A percentile compares a stretch with the other conserved stretches of the same genome.
Conservation (phyloP, 2,888 invertebrate genomes). For the Plagodis dolabraria region DNA sequence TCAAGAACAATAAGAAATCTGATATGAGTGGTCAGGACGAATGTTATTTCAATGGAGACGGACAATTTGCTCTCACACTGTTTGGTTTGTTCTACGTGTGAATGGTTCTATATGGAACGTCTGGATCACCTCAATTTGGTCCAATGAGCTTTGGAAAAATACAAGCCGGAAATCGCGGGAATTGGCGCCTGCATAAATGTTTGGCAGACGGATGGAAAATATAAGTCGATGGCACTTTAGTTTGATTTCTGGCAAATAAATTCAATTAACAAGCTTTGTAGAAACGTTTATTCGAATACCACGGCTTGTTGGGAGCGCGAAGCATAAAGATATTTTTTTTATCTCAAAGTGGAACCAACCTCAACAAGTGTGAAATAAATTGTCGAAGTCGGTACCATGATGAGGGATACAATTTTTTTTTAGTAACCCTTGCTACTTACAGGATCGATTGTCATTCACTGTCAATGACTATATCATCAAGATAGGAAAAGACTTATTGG, state of each 20-base stretch:
- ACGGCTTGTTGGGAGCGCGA: too few relatives aligned
- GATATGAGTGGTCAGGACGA: slow-evolving; percentile 73
- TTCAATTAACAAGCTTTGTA: too few relatives aligned
- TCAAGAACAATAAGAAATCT: slow-evolving; percentile 78
- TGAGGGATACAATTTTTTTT: too few relatives aligned
- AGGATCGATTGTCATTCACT: too few relatives aligned
- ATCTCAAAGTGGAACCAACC: too few relatives aligned
- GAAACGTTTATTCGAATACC: too few relatives aligned
- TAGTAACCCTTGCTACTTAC: too few relatives aligned
- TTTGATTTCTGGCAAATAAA: neutral
- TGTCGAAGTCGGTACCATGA: too few relatives aligned
- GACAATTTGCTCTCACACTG: slow-evolving; percentile 39
- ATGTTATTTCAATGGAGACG: slow-evolving; percentile 72
- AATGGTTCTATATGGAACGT: slow-evolving; percentile 54
- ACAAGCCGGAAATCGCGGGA: slow-evolving; percentile 44
- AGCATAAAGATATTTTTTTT: too few relatives aligned
- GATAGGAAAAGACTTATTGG: too few relatives aligned
- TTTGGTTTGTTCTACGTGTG: slow-evolving; percentile 70
- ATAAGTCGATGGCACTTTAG: slow-evolving; percentile 3
- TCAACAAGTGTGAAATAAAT: too few relatives aligned
- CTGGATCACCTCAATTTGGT: slow-evolving; percentile 46
- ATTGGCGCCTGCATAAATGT: slow-evolving; percentile 54
- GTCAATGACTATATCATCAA: too few relatives aligned
- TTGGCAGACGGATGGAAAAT: slow-evolving; percentile 28
- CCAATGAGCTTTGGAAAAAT: slow-evolving; percentile 57